Evolutionary conservation across 2,888 invertebrate genomes (phyloP).

Genomic region (Lithophane leautieri): DNA sequence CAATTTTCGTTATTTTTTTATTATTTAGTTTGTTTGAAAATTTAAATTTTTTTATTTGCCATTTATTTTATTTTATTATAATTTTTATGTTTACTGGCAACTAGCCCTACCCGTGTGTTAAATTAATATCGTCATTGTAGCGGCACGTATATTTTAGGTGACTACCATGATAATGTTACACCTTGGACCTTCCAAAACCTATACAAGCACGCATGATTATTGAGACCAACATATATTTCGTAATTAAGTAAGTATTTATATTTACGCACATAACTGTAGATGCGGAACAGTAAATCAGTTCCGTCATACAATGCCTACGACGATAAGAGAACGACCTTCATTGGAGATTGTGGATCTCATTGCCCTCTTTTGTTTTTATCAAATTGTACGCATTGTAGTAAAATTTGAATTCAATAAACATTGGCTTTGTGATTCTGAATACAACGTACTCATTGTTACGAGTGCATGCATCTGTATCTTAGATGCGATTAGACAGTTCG

Average conservation of each 20-base stretch:
- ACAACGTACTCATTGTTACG: too few species aligned
- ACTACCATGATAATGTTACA: background rate
- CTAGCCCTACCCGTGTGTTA: too few species aligned
- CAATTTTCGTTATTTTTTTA: too few species aligned
- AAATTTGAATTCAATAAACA: background rate
- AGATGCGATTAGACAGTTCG: background rate
- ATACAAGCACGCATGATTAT: background rate
- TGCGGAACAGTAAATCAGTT: slow-evolving; percentile 48
- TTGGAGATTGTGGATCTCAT: slow-evolving; percentile 47
- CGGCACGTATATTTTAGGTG: background rate
- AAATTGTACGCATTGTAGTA: slow-evolving; percentile 29
- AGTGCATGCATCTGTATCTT: background rate
- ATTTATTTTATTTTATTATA: too few species aligned
- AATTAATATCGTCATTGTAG: too few species aligned
- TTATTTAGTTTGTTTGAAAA: too few species aligned
- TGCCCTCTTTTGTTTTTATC: slow-evolving; percentile 52
- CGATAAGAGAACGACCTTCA: slow-evolving; percentile 59
- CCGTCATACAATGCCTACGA: slow-evolving; percentile 34
- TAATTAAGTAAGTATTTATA: slow-evolving; percentile 7
- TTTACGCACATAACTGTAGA: slow-evolving; percentile 19
- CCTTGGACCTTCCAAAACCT: background rate
- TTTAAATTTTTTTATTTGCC: too few species aligned
- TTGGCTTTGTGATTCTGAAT: background rate
- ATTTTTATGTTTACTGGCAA: too few species aligned
- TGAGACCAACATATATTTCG: background rate